phyloP scores from a whole-genome alignment of 1,140 invertebrate genomes.

The Helicoverpa zea region DNA sequence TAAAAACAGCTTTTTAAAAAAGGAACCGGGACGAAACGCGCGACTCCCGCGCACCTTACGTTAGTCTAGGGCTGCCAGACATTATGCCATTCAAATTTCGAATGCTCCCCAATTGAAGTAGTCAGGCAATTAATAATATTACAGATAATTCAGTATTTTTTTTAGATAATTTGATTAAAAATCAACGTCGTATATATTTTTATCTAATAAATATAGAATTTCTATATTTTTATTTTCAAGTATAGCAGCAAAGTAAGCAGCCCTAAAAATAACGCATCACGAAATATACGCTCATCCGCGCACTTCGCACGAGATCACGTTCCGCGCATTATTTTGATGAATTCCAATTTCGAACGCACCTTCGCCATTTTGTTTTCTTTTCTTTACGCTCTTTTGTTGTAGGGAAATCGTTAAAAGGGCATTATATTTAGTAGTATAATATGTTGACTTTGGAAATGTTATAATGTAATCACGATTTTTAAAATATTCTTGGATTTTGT shows the following conservation, averaged over 20 bases:
- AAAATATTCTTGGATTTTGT: neutral
- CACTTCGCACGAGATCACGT: constrained; percentile 74
- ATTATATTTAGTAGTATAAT: constrained; percentile 32
- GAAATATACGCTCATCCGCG: constrained; percentile 74
- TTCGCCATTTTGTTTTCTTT: constrained; percentile 54
- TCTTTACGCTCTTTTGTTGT: constrained; percentile 49
- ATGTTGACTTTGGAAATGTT: neutral
- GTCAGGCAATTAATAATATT: neutral
- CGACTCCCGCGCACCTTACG: constrained; percentile 57
- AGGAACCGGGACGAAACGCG: constrained; percentile 57
- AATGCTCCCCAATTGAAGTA: neutral
- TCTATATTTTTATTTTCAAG: neutral
- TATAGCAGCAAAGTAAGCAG: too few relatives aligned
- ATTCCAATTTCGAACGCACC: constrained; percentile 70
- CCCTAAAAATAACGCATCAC: constrained; percentile 59
- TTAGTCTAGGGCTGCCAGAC: constrained; percentile 33
- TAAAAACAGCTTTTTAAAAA: constrained; percentile 65
- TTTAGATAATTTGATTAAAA: neutral
- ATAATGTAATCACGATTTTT: neutral
- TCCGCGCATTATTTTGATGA: constrained; percentile 79
- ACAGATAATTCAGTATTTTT: neutral
- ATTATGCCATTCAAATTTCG: neutral
- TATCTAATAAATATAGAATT: neutral
- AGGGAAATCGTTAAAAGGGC: constrained; percentile 42
- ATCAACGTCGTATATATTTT: too few relatives aligned